Evolutionary conservation across 2,888 invertebrate genomes (phyloP).

Genomic region (Mantis religiosa): DNA sequence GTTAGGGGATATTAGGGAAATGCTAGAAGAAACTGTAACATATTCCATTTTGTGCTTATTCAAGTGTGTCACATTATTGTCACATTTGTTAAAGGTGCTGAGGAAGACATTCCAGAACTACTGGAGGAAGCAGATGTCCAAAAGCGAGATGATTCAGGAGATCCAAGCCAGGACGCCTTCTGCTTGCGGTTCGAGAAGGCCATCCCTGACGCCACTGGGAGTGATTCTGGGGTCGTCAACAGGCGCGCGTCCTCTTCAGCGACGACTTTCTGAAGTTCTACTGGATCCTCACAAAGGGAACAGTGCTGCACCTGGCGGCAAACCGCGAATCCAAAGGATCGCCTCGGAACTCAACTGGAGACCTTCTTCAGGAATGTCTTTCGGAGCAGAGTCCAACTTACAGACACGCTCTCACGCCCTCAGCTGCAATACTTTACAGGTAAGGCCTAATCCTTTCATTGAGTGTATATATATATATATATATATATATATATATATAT

Average conservation of each 20-base stretch:
- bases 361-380: slow-evolving; percentile 36
- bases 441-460: not conserved
- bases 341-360: slow-evolving; percentile 51
- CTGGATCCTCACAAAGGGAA: slow-evolving; percentile 40
- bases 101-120: slow-evolving; percentile 71
- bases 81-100: slow-evolving; percentile 44
- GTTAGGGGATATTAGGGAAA: too few species aligned
- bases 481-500: too few species aligned
- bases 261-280: slow-evolving; percentile 55
- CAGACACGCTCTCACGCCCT: slow-evolving; percentile 18
- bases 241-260: slow-evolving; percentile 44
- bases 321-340: slow-evolving; percentile 45
- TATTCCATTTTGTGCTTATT: too few species aligned
- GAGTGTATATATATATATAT: too few species aligned
- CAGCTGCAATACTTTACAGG: slow-evolving; percentile 33
- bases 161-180: slow-evolving; percentile 77
- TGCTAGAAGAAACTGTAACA: too few species aligned
- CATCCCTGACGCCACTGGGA: slow-evolving; percentile 59
- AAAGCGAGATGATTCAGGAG: slow-evolving; percentile 74
- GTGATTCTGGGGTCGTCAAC: slow-evolving; percentile 32
- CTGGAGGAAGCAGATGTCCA: slow-evolving; percentile 71
- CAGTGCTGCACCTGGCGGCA: not conserved
- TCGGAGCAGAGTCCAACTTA: slow-evolving; percentile 26
- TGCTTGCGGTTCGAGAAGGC: slow-evolving; percentile 69
- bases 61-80: too few species aligned